A percentile compares a stretch with the other conserved stretches of the same genome.
Conservation (phyloP, 2,888 invertebrate genomes). For the Villa cingulata region DNA sequence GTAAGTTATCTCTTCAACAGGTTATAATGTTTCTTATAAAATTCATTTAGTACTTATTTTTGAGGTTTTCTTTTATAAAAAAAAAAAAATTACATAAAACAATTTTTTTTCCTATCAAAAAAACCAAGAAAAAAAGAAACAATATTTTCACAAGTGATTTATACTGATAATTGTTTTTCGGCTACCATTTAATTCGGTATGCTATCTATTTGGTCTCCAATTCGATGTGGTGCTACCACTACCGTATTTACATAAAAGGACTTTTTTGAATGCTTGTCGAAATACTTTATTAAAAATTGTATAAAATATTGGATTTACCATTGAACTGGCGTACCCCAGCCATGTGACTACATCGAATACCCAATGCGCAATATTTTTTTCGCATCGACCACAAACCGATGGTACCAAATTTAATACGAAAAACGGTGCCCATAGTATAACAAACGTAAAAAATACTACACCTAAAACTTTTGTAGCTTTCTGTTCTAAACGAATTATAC, state of each 20-base stretch:
- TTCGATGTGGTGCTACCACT: slow-evolving; percentile 37
- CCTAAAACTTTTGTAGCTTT: slow-evolving; percentile 93
- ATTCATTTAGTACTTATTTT: too few species aligned
- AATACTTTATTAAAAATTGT: slow-evolving; percentile 93
- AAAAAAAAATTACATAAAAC: too few species aligned
- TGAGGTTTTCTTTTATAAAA: too few species aligned
- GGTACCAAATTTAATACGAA: slow-evolving; percentile 80
- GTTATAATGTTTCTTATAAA: too few species aligned
- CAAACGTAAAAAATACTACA: slow-evolving; percentile 88
- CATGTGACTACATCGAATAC: slow-evolving; percentile 80
- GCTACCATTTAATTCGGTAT: slow-evolving; percentile 16
- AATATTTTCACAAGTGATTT: slow-evolving; percentile 13
- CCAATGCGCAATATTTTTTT: slow-evolving; percentile 58
- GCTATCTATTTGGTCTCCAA: slow-evolving; percentile 45
- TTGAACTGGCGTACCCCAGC: slow-evolving; percentile 88
- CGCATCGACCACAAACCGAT: slow-evolving; percentile 69
- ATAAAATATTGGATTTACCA: slow-evolving; percentile 92
- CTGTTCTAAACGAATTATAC: slow-evolving; percentile 78
- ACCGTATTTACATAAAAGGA: slow-evolving; percentile 62
- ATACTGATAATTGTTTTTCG: too few species aligned
- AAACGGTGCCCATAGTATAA: slow-evolving; percentile 91
- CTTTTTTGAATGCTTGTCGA: slow-evolving; percentile 78
- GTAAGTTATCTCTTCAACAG: too few species aligned
- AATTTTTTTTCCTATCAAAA: too few species aligned
- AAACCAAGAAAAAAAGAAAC: too few species aligned